A percentile compares a stretch with the other conserved stretches of the same genome.
These are phyloP conservation scores for Rhagoletis pomonella DNA, from an alignment of 1,140 invertebrate genomes.

Conservation along the genomic window DNA sequence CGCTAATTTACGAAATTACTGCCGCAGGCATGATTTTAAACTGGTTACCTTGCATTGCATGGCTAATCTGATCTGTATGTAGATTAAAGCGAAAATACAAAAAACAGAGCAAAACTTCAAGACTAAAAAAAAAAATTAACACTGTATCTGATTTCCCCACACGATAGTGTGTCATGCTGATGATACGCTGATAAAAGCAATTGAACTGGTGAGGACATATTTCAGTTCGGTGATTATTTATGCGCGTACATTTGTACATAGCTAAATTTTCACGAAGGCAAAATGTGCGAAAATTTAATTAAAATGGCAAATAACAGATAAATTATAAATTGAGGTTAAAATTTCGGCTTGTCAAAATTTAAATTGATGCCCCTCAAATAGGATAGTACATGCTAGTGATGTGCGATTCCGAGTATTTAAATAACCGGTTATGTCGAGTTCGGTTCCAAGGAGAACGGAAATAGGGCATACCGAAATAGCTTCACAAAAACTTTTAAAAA, in stretches of 20 bases:
- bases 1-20: constrained; percentile 32
- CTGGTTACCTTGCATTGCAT: constrained; percentile 5
- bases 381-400: not conserved
- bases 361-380: not conserved
- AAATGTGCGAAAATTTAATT: not conserved
- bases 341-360: not conserved
- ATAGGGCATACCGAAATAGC: too few species aligned
- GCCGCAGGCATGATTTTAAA: constrained; percentile 17
- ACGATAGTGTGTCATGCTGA: not conserved
- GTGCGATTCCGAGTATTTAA: too few species aligned
- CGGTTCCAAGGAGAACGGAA: too few species aligned
- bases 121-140: not conserved
- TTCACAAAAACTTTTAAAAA: too few species aligned
- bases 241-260: not conserved
- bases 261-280: not conserved
- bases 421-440: too few species aligned
- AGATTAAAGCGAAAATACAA: not conserved
- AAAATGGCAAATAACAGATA: not conserved
- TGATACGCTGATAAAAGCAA: constrained; percentile 40
- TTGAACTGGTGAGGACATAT: constrained; percentile 18
- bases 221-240: constrained; percentile 5
- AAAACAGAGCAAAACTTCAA: not conserved
- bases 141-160: constrained; percentile 19
- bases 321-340: constrained; percentile 5
- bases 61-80: not conserved